Evolutionary conservation across 2,888 invertebrate genomes (phyloP).

Genomic region (Colletes collaris): DNA sequence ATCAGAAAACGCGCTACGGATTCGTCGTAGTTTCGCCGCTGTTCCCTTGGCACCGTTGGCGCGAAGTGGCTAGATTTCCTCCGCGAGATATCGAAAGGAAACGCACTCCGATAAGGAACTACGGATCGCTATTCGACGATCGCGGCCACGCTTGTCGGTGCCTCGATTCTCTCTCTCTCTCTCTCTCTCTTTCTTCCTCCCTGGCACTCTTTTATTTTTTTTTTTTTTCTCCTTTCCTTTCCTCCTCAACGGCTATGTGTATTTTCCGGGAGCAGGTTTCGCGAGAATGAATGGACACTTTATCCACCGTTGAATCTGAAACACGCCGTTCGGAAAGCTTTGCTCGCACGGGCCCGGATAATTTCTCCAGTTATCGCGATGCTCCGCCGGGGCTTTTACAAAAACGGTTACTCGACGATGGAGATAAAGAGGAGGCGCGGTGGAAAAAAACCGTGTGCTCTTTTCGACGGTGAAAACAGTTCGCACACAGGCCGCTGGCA

Average conservation of each 20-base stretch:
- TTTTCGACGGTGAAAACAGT: constrained; percentile 59
- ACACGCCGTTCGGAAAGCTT: constrained; percentile 73
- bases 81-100: constrained; percentile 64
- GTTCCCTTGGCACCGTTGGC: constrained; percentile 39
- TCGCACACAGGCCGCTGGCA: constrained; percentile 39
- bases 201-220: neutral
- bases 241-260: constrained; percentile 32
- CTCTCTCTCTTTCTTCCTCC: too few relatives aligned
- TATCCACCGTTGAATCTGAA: constrained; percentile 74
- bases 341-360: constrained; percentile 67
- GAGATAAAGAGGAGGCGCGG: constrained; percentile 63
- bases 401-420: constrained; percentile 69
- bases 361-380: constrained; percentile 73
- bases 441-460: constrained; percentile 54
- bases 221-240: neutral
- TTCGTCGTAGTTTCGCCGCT: constrained; percentile 48
- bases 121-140: constrained; percentile 54
- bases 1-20: constrained; percentile 62
- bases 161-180: neutral
- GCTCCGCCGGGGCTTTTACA: constrained; percentile 66
- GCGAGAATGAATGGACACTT: constrained; percentile 77
- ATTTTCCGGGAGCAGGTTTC: constrained; percentile 69
- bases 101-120: constrained; percentile 65
- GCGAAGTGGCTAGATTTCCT: constrained; percentile 53
- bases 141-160: constrained; percentile 40